A percentile compares a stretch with the other conserved stretches of the same genome.
phyloP scores from a whole-genome alignment of 2,888 invertebrate genomes.

The Agrochola lychnidis region DNA sequence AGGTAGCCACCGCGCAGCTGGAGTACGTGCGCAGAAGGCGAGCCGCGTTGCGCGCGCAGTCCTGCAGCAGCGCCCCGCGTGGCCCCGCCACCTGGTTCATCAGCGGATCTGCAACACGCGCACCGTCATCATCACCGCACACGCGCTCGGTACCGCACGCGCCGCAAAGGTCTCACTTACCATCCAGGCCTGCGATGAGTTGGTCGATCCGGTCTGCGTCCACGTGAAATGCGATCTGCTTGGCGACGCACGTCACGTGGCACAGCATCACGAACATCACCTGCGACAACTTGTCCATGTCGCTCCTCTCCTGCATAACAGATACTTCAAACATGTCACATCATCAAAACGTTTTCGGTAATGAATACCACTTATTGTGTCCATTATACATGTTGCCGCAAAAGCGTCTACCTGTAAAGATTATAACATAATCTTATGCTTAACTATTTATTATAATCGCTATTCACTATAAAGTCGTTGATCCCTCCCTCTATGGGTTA shows the following conservation, averaged over 20 bases:
- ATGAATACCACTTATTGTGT: background rate
- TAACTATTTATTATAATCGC: too few species aligned
- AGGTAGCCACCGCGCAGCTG: conserved; percentile 77
- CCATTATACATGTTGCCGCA: background rate
- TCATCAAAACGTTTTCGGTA: background rate
- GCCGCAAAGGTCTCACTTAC: conserved; percentile 27
- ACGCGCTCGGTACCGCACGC: too few species aligned
- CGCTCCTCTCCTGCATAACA: conserved; percentile 71
- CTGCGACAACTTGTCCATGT: conserved; percentile 79
- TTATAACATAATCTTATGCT: too few species aligned
- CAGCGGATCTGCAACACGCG: conserved; percentile 61
- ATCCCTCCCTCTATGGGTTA: too few species aligned
- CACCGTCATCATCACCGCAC: background rate
- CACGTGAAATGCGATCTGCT: conserved; percentile 78
- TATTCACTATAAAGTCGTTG: too few species aligned
- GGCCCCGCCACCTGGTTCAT: conserved; percentile 52
- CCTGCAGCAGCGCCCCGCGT: conserved; percentile 54
- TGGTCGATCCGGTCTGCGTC: conserved; percentile 57
- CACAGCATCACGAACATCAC: conserved; percentile 84
- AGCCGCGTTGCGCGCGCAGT: conserved; percentile 30
- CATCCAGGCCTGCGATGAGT: conserved; percentile 58
- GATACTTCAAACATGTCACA: background rate
- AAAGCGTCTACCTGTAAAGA: too few species aligned
- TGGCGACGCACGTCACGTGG: conserved; percentile 81
- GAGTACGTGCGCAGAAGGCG: conserved; percentile 63